These are phyloP conservation scores for Hylia prasina DNA, from an alignment of 2,113 vertebrate species.

Conservation along the genomic window DNA sequence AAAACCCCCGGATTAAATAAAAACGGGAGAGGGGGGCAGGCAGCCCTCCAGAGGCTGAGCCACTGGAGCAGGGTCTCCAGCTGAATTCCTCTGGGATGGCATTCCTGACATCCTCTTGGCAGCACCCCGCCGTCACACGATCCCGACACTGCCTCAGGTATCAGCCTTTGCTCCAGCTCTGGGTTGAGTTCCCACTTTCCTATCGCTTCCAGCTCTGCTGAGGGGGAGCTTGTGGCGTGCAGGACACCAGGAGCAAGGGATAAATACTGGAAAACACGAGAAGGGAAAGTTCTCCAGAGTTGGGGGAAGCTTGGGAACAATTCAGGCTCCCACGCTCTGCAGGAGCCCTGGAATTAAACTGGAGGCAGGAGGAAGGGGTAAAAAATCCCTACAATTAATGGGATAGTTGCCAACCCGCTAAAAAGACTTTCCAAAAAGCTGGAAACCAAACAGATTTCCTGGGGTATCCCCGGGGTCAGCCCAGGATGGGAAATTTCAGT, in stretches of 20 bases:
- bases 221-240: constrained; percentile 24
- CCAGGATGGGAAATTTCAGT: background rate
- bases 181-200: constrained; percentile 8
- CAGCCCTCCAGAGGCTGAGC: background rate
- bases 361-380: background rate
- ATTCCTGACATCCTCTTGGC: background rate
- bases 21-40: background rate
- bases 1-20: background rate
- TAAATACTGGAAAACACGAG: background rate
- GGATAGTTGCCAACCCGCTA: too few species aligned
- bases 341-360: background rate
- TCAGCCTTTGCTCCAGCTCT: background rate
- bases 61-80: constrained; percentile 6
- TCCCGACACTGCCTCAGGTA: background rate
- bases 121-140: background rate
- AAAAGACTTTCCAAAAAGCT: background rate
- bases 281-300: background rate
- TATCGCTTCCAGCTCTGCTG: background rate
- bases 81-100: background rate
- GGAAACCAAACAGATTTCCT: background rate
- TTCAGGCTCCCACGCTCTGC: background rate
- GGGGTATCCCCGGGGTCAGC: background rate
- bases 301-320: background rate
- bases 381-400: background rate
- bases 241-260: background rate